Conservation (phyloP, 2,113 vertebrate species). For the Ctenomys sociabilis region DNA sequence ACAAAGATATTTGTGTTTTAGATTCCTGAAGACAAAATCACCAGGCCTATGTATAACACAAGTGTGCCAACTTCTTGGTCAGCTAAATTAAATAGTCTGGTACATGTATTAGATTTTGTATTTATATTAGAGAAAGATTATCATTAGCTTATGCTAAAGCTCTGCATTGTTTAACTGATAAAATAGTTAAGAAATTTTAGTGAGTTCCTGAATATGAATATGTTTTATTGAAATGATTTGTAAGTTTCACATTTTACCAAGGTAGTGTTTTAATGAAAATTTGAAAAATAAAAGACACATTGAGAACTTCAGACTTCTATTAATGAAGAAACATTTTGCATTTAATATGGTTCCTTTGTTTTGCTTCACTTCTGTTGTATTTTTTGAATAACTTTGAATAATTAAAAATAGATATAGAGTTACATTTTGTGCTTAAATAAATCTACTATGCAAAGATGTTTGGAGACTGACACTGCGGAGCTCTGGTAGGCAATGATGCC, state of each 20-base stretch:
- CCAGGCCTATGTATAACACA: conserved; percentile 11
- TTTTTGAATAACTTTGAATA: conserved; percentile 31
- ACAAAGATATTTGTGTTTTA: conserved; percentile 62
- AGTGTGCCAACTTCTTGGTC: conserved; percentile 43
- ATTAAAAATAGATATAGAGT: neutral
- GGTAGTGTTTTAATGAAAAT: conserved; percentile 22
- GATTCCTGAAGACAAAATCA: conserved; percentile 71
- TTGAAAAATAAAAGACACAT: neutral
- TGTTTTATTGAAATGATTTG: conserved; percentile 46
- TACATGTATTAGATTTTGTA: conserved; percentile 2
- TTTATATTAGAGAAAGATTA: conserved; percentile 17
- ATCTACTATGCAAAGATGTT: neutral
- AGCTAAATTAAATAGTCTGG: conserved; percentile 50
- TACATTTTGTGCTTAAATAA: conserved; percentile 24
- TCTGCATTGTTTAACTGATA: conserved; percentile 1
- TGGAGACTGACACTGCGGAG: neutral
- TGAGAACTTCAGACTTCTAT: neutral
- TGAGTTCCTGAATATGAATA: conserved; percentile 22
- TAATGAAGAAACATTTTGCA: neutral
- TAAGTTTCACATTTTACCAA: conserved; percentile 57
- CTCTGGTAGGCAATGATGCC: neutral
- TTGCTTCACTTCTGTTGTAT: neutral
- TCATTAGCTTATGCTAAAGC: neutral
- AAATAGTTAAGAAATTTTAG: conserved; percentile 26
- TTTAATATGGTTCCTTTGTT: neutral